These are phyloP conservation scores for Bradypus variegatus DNA, from an alignment of 2,797 vertebrate species.

Conservation along the genomic window DNA sequence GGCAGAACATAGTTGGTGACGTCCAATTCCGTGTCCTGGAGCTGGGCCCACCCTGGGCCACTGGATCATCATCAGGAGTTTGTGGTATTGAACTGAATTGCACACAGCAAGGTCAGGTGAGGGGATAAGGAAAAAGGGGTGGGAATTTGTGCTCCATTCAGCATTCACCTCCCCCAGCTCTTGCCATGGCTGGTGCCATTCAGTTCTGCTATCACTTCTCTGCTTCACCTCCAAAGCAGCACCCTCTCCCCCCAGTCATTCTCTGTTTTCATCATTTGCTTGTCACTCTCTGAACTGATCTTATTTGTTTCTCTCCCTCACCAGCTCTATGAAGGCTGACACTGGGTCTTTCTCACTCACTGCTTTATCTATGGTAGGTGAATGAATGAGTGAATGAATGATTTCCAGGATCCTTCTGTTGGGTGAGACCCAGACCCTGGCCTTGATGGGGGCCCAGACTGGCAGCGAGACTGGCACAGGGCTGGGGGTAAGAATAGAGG, in stretches of 20 bases:
- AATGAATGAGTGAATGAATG: neutral
- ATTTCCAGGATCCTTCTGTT: neutral
- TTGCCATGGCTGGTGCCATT: neutral
- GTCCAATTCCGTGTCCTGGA: neutral
- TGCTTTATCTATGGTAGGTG: neutral
- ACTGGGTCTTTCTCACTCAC: neutral
- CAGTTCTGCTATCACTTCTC: neutral
- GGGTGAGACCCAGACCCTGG: neutral
- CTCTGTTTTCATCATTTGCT: neutral
- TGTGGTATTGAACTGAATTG: neutral
- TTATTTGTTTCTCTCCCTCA: neutral
- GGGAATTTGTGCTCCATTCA: neutral
- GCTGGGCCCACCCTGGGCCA: neutral
- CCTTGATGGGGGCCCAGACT: neutral
- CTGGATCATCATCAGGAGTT: neutral
- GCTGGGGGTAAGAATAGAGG: neutral
- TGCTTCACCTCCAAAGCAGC: neutral
- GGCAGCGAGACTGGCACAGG: neutral
- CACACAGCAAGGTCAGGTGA: neutral
- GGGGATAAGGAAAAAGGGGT: neutral
- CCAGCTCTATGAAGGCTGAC: neutral
- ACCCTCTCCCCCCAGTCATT: rapidly evolving
- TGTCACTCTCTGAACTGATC: neutral
- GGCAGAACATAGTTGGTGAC: neutral
- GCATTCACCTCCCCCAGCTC: neutral